Base-by-base conservation (phyloP, 2,113 vertebrate species). In the Dendropsophus ebraccatus region DNA sequence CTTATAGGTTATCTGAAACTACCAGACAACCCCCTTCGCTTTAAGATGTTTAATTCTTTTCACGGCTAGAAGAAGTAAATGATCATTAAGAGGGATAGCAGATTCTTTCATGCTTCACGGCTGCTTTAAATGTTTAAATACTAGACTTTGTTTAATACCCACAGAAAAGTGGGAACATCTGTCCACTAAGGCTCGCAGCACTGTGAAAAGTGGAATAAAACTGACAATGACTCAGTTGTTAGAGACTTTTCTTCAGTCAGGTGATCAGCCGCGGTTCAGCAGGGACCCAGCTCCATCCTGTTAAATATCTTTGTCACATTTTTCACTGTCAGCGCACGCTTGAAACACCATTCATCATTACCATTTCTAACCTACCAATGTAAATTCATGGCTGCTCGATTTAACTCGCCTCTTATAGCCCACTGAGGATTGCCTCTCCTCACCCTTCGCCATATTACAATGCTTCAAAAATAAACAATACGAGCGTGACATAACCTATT, bases 301-400 rank as follows among this genome's bases (percentile, higher is more conserved):
- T 88, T 89, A 92, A 92, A 93, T 74, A 73, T 87, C 90, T 85
- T 89, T 78, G 91, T 94, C 94, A 94, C 94, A 95, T 96, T 94
- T 91, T 92, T 97, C 95, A 95, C 92, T 96, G 96, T 95, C 95
- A 95, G 35, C 74, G 90, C 77, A 84, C 74, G 60, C 90, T 88
- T 87, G 87, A 90, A 90, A 91, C 93, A 90, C 92, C 91, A 94
- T 96, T 94, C 94, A 95, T 96, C 96, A 96, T 88, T 84, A 90
- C 93, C 93, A 92, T 88, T 89, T 92, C 91, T 91, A 82, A 92
- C 92, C 94, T 49, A 56, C 67, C 85, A 83, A 11, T 35, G 82
- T 76, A 87, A 83, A 86, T 28, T 82, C 74, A 1, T 79, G 88
- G 58, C 70, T 86, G 87, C 84, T 87, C 81, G 17, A 30, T 87